Base-by-base conservation (phyloP, 2,888 invertebrate genomes). In the Drosophila algonquin region DNA sequence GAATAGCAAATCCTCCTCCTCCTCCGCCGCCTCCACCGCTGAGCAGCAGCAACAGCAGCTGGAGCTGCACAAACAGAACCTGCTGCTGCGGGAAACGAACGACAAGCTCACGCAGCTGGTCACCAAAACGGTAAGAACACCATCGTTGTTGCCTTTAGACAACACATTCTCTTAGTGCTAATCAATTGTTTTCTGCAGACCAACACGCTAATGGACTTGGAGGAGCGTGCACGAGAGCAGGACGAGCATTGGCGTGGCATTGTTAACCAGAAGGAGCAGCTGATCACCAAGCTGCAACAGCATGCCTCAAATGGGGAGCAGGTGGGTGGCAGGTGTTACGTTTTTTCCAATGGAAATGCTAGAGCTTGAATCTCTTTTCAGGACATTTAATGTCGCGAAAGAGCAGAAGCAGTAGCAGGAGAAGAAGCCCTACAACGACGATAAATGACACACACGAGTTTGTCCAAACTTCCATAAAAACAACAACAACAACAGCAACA, bases 21-120 rank as follows among this genome's bases (percentile, higher is more conserved):
- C 56, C 56, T 60, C 57, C 73, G 80, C 80, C 80, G 74, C 40
- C 40, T n/a, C 40, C 40, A 40, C 1, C 2, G 40, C 40, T 40
- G 40, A 40, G n/a, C 40, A 40, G 40, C 40, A 40, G 40, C 40
- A 40, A 40, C 40, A 89, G 77, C 81, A 87, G 76, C 78, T 90
- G 51, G 91, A 94, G 71, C 87, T 92, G 57, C 94, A 95, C 45
- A 90, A 93, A 78, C 94, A 95, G 89, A 95, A 95, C 90, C 93
- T 94, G 81, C 94, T 94, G 79, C 92, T 96, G 78, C 95, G 95
- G 86, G 93, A 93, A 50, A 93, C 94, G 89, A 94, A 95, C 56
- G 94, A 94, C 75, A 94, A 96, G 91, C 96, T 96, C 90, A 95
- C 96, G 92, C 94, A 93, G 87, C 94, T 96, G 79, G 96, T 97